Evolutionary conservation across 2,888 invertebrate species (phyloP), one percentile per base, ranked within the genome.

Genomic region (Camponotus fellah): DNA sequence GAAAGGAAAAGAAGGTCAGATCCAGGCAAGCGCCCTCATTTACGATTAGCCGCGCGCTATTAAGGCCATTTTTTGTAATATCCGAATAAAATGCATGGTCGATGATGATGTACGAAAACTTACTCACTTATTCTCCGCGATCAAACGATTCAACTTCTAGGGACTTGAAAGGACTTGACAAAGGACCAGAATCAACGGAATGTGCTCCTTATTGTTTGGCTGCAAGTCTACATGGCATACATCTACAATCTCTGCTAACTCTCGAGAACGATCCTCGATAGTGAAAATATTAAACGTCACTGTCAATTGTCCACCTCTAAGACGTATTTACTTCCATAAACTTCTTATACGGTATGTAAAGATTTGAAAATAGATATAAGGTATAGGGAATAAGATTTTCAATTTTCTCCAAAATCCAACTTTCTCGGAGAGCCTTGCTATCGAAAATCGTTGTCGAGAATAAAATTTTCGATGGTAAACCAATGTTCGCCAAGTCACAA

Each of bases 71-170:
- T 93, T 93, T 94, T 94, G 93, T 94, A 93, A 93, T 92, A 93
- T 92, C 92, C 92, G 92, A 93, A 93, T 93, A 93, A 93, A 93
- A 91, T 93, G 91, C 92, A 93, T 93, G 93, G 92, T 91, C 92
- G 91, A 93, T 85, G 83, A 89, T 76, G 87, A 87, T 83, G 80
- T 89, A 89, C 34, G 79, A 76, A 87, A 60, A 84, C 82, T 77
- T 60, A 71, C 60, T 43, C 71, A 60, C 60, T 43, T 62, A 60
- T 71, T 80, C 79, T 80, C 60, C 71, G 46, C 72, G 79, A 71
- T 80, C 79, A 71, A 80, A 46, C 37, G 60, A 80, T 46, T 62
- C 58, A 71, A 80, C 79, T 72, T 71, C 46, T 12, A 17, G 60
- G 32, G 3, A 40, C 53, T 68, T 21, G 40, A 56, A 37, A 46